Evolutionary conservation across 1,140 invertebrate species (phyloP).

Genomic region (Homarus americanus): DNA sequence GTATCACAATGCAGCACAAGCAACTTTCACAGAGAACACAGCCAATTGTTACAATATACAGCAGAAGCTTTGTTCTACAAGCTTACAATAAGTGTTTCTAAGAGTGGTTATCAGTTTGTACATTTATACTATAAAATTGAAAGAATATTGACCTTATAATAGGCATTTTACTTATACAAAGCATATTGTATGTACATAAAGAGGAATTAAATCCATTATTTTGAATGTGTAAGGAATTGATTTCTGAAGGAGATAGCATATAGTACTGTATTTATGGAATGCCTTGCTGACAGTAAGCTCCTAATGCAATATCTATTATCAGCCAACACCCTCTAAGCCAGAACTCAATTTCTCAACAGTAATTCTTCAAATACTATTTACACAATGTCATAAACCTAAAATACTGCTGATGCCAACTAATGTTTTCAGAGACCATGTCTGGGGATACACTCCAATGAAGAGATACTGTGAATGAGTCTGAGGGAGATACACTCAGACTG

Average conservation of each 20-base stretch:
- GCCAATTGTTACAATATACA: background rate
- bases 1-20: background rate
- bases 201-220: background rate
- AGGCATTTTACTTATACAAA: background rate
- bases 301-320: background rate
- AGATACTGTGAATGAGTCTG: background rate
- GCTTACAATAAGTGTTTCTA: background rate
- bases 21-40: slow-evolving; percentile 10
- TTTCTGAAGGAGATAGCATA: background rate
- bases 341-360: too few relatives aligned
- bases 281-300: background rate
- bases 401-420: background rate
- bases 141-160: slow-evolving; percentile 8
- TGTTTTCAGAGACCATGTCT: background rate
- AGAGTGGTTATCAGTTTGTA: background rate
- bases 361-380: too few relatives aligned
- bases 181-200: background rate
- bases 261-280: too few relatives aligned
- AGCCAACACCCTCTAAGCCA: background rate
- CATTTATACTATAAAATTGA: slow-evolving; percentile 17
- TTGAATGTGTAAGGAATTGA: background rate
- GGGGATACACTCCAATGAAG: slow-evolving; percentile 1
- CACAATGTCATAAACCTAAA: background rate
- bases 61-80: background rate
- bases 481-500: background rate